These are phyloP conservation scores for Tyrannus savana DNA, from an alignment of 2,113 vertebrate genomes.

Conservation along the genomic window DNA sequence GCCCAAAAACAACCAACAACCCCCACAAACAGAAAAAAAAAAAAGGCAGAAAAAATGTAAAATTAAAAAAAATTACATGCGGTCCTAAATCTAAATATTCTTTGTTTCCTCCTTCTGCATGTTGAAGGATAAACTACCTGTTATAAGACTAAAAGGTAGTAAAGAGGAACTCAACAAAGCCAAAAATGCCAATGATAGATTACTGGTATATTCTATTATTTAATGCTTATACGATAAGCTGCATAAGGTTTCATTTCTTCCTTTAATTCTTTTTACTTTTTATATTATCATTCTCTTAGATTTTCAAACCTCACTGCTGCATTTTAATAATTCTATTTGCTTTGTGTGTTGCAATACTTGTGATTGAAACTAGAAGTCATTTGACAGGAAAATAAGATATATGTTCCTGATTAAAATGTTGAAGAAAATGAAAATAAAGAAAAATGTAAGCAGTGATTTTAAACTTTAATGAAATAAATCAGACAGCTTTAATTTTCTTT, in stretches of 20 bases:
- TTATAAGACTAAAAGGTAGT: background rate
- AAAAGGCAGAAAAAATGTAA: background rate
- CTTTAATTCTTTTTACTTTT: background rate
- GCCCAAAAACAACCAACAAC: no score
- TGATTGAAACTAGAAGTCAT: background rate
- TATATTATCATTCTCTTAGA: background rate
- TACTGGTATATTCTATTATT: background rate
- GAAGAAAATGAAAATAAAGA: background rate
- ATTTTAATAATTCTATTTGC: background rate
- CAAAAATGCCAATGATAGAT: background rate
- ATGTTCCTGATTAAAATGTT: background rate
- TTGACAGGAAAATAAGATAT: background rate
- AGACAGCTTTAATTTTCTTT: background rate
- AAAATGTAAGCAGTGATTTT: background rate
- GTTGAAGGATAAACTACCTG: background rate
- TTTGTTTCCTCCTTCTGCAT: slow-evolving; percentile 36
- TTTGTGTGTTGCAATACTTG: background rate
- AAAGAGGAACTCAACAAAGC: slow-evolving; percentile 6
- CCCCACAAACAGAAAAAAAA: background rate
- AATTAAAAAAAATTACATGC: background rate
- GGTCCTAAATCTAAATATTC: background rate
- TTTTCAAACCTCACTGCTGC: background rate
- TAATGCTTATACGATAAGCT: background rate
- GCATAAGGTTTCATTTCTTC: background rate
- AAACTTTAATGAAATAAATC: background rate